A percentile compares a stretch with the other conserved stretches of the same genome.
Conservation (phyloP, 2,888 invertebrate species). For the Xylota segnis region DNA sequence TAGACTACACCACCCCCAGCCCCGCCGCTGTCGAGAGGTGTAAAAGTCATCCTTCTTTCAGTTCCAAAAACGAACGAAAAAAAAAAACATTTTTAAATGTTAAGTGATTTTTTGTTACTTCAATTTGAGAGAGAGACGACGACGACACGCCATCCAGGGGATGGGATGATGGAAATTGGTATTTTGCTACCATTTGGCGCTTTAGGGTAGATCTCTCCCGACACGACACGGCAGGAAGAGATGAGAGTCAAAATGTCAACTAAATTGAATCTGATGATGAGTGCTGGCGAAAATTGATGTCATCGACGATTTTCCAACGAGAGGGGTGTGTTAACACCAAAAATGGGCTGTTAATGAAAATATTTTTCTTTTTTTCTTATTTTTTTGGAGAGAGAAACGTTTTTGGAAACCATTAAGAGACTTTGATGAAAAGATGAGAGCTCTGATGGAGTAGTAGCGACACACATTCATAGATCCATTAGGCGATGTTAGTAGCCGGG, state of each 20-base stretch:
- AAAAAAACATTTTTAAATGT: slow-evolving; percentile 61
- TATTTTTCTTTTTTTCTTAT: slow-evolving; percentile 38
- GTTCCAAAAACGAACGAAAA: slow-evolving; percentile 5
- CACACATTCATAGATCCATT: slow-evolving; percentile 8
- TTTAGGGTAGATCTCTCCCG: slow-evolving; percentile 57
- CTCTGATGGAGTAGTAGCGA: slow-evolving; percentile 5
- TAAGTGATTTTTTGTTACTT: slow-evolving; percentile 76
- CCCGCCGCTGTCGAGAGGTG: slow-evolving; percentile 30
- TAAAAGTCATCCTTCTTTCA: slow-evolving; percentile 54
- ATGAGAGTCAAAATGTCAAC: slow-evolving; percentile 72
- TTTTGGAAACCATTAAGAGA: slow-evolving; percentile 30
- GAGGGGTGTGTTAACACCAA: slow-evolving; percentile 44
- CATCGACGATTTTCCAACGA: slow-evolving; percentile 62
- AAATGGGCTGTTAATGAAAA: slow-evolving; percentile 72
- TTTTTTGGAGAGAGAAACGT: background rate
- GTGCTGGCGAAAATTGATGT: slow-evolving; percentile 76
- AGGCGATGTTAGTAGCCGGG: background rate
- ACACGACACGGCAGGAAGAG: slow-evolving; percentile 24
- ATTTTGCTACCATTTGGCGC: slow-evolving; percentile 73
- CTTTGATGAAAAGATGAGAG: slow-evolving; percentile 44
- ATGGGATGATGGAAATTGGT: slow-evolving; percentile 69
- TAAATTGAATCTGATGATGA: slow-evolving; percentile 77
- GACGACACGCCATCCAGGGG: background rate
- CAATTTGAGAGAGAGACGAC: slow-evolving; percentile 51
- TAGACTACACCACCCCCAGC: background rate